Percentiles rank a stretch among this genome's conserved stretches.
Conservation (phyloP, 92 coral and sea anemone species). For the Heliopora coerulea region DNA sequence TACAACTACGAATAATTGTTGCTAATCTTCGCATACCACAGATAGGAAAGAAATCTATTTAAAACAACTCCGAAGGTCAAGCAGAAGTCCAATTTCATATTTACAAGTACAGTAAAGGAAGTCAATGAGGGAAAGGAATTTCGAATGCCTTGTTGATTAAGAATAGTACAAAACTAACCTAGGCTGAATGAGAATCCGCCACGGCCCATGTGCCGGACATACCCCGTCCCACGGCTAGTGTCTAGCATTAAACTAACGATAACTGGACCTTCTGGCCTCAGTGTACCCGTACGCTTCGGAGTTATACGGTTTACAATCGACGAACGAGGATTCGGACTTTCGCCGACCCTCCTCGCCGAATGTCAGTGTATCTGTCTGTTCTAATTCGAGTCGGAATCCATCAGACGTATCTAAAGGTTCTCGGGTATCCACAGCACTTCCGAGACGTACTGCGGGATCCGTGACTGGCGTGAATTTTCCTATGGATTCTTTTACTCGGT, state of each 20-base stretch:
- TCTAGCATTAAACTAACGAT: not conserved
- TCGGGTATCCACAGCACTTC: not conserved
- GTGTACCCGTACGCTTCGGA: not conserved
- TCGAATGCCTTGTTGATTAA: not conserved
- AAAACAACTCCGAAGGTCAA: not conserved
- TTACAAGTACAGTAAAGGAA: not conserved
- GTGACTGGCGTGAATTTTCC: not conserved
- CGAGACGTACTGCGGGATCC: conserved; percentile 8
- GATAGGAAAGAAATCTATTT: not conserved
- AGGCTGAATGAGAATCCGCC: not conserved
- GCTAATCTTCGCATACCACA: too few species aligned
- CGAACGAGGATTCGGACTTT: conserved; percentile 21
- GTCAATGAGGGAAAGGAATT: not conserved
- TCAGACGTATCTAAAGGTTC: not conserved
- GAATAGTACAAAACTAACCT: not conserved
- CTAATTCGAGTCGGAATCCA: not conserved
- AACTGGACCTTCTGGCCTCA: conserved; percentile 6
- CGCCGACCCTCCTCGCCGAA: conserved; percentile 49
- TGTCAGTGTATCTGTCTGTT: conserved; percentile 23
- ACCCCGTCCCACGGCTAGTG: not conserved
- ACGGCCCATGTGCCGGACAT: not conserved
- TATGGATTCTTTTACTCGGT: not conserved
- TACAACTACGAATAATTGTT: too few species aligned
- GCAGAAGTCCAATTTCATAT: not conserved
- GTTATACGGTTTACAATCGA: conserved; percentile 16